A percentile compares a stretch with the other conserved stretches of the same genome.
Evolutionary conservation across 2,888 invertebrate genomes (phyloP).

Genomic region (Hypolimnas misippus): DNA sequence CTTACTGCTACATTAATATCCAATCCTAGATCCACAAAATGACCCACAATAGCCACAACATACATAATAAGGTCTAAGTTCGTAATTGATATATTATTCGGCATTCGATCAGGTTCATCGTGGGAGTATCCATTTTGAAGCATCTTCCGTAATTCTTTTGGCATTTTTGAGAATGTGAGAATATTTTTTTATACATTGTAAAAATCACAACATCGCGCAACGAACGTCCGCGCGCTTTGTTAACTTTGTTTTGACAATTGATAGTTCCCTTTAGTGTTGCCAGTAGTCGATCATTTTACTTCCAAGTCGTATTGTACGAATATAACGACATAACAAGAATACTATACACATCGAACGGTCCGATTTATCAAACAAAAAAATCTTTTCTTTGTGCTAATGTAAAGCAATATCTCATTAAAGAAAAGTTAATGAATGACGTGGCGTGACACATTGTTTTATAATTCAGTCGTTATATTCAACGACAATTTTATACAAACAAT

Average conservation of each 20-base stretch:
- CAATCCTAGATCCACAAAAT: conserved; percentile 87
- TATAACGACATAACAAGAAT: too few relatives aligned
- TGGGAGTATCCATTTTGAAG: conserved; percentile 66
- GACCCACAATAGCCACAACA: conserved; percentile 86
- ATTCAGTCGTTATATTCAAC: too few relatives aligned
- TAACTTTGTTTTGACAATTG: conserved; percentile 7
- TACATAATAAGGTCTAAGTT: conserved; percentile 87
- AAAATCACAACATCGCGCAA: conserved; percentile 10
- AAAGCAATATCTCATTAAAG: too few relatives aligned
- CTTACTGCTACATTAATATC: conserved; percentile 88
- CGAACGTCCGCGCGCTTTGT: conserved; percentile 11
- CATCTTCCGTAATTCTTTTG: conserved; percentile 60
- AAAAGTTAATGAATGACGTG: too few relatives aligned
- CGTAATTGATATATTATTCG: conserved; percentile 83
- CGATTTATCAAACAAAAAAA: too few relatives aligned
- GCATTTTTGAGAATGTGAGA: conserved; percentile 54
- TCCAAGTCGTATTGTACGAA: too few relatives aligned
- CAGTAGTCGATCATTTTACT: background rate
- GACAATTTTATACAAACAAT: too few relatives aligned
- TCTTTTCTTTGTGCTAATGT: too few relatives aligned
- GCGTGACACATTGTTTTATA: too few relatives aligned
- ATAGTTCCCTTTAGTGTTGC: background rate
- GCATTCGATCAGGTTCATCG: conserved; percentile 85
- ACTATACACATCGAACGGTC: too few relatives aligned
- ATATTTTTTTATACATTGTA: background rate